These are phyloP conservation scores for Cheilosia scutellata DNA, from an alignment of 2,888 invertebrate species.

Conservation along the genomic window DNA sequence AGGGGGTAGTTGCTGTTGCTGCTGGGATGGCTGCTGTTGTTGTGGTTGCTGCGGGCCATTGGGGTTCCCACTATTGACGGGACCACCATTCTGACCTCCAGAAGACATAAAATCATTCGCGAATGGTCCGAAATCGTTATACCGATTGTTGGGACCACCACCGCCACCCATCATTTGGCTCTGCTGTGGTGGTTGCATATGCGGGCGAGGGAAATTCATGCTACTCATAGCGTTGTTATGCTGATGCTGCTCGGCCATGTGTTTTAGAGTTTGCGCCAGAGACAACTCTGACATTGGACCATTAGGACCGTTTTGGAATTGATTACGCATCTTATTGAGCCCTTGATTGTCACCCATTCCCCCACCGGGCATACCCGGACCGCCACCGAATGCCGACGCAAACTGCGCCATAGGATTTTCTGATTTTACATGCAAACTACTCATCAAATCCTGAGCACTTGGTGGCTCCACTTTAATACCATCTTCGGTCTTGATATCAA, in stretches of 20 bases:
- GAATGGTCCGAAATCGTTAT: slow-evolving; percentile 87
- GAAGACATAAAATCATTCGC: slow-evolving; percentile 84
- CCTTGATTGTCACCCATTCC: slow-evolving; percentile 79
- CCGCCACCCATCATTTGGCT: slow-evolving; percentile 81
- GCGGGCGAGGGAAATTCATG: slow-evolving; percentile 85
- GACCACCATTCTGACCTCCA: slow-evolving; percentile 80
- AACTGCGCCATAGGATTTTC: slow-evolving; percentile 83
- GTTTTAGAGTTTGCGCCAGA: slow-evolving; percentile 97
- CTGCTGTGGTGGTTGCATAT: slow-evolving; percentile 85
- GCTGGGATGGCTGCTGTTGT: slow-evolving; percentile 80
- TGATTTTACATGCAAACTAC: slow-evolving; percentile 83
- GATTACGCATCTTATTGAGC: slow-evolving; percentile 79
- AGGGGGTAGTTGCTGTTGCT: slow-evolving; percentile 80
- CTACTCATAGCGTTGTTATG: slow-evolving; percentile 91
- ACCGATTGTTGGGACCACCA: slow-evolving; percentile 84
- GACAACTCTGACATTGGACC: slow-evolving; percentile 89
- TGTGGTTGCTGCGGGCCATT: slow-evolving; percentile 79
- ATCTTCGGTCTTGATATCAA: slow-evolving; percentile 84
- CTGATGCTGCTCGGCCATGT: slow-evolving; percentile 99
- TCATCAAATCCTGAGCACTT: slow-evolving; percentile 83
- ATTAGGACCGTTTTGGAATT: slow-evolving; percentile 80
- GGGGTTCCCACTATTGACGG: slow-evolving; percentile 79
- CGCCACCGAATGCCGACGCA: slow-evolving; percentile 80
- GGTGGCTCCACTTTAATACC: slow-evolving; percentile 83
- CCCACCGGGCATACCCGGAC: slow-evolving; percentile 64